Percentiles rank a stretch among this genome's conserved stretches.
These are phyloP conservation scores for Eupeodes latifasciatus DNA, from an alignment of 2,888 invertebrate genomes.

Conservation along the genomic window DNA sequence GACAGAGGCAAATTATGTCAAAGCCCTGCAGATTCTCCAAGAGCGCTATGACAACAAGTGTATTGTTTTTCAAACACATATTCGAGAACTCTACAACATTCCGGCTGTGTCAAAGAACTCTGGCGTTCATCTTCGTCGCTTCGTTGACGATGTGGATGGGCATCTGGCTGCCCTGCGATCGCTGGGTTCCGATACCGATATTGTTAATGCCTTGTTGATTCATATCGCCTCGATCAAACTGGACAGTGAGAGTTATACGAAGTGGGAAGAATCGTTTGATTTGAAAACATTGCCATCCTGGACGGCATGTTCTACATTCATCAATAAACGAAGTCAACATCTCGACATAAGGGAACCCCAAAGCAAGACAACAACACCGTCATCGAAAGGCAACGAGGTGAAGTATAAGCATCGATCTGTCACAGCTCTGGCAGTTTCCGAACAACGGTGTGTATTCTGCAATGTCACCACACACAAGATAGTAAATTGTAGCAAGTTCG, in stretches of 20 bases:
- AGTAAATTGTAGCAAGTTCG: conserved; percentile 12
- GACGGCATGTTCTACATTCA: no score
- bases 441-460: conserved; percentile 26
- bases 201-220: conserved; percentile 28
- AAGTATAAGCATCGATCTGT: conserved; percentile 4
- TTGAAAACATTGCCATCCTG: neutral
- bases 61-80: conserved; percentile 32
- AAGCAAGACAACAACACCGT: neutral
- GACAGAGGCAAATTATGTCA: neutral
- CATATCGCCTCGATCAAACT: conserved; percentile 1
- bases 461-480: conserved; percentile 20
- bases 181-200: conserved; percentile 36
- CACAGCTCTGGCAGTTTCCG: conserved; percentile 6
- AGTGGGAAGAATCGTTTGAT: neutral
- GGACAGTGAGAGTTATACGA: neutral
- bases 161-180: conserved; percentile 45
- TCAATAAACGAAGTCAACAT: no score
- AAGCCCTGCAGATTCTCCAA: neutral
- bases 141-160: conserved; percentile 49
- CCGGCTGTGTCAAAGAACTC: conserved; percentile 37
- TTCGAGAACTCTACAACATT: conserved; percentile 30
- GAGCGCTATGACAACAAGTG: conserved; percentile 56
- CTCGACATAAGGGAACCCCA: no score
- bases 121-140: conserved; percentile 42
- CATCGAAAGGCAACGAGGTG: conserved; percentile 6